Evolutionary conservation across 2,888 invertebrate species (phyloP).

Genomic region (Cyrtodaria siliqua): DNA sequence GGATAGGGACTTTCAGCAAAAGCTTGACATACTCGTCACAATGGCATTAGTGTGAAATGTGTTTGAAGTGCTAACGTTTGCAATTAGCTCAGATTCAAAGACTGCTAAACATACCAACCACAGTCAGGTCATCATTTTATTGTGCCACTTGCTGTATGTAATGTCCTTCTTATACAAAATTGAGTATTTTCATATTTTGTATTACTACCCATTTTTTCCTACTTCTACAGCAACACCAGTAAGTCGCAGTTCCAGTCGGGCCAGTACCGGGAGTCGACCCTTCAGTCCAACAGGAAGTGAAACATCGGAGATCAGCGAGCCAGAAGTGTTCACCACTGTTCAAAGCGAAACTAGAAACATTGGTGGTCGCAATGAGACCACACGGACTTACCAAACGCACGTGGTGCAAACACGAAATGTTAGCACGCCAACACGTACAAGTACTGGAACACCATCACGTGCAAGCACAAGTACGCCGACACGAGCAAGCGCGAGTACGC

Average conservation of each 20-base stretch:
- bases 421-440: conserved; percentile 65
- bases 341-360: conserved; percentile 79
- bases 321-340: conserved; percentile 83
- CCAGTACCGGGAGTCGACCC: conserved; percentile 89
- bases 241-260: conserved; percentile 88
- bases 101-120: too few relatives aligned
- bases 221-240: conserved; percentile 67
- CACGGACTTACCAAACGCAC: conserved; percentile 84
- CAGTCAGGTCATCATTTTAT: too few relatives aligned
- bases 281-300: conserved; percentile 97
- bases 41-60: too few relatives aligned
- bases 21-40: too few relatives aligned
- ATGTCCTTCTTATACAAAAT: too few relatives aligned
- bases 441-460: conserved; percentile 54
- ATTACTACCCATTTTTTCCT: too few relatives aligned
- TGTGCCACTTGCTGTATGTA: too few relatives aligned
- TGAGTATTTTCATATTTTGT: too few relatives aligned
- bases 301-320: conserved; percentile 79
- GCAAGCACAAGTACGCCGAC: conserved; percentile 66
- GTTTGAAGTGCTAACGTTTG: too few relatives aligned
- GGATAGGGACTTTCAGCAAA: too few relatives aligned
- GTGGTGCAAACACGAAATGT: conserved; percentile 77
- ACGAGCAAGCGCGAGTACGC: conserved; percentile 51
- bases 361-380: conserved; percentile 82
- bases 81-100: too few relatives aligned